Conservation (phyloP, 92 coral and sea anemone genomes). For the Galaxea fascicularis region DNA sequence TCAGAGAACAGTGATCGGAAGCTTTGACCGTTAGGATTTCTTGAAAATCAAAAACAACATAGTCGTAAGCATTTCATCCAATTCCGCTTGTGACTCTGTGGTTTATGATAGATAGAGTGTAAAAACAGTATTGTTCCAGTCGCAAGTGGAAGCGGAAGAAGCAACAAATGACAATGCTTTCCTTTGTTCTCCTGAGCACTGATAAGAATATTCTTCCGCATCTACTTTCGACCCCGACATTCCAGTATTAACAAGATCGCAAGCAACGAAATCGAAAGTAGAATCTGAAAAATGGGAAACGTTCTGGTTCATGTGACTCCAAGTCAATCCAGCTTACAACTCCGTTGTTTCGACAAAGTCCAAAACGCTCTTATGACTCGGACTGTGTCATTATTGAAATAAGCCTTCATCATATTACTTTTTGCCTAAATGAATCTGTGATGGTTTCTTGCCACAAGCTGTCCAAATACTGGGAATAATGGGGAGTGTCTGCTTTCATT, state of each 20-base stretch:
- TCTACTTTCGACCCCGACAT: constrained; percentile 36
- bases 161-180: constrained; percentile 16
- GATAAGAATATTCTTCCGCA: constrained; percentile 18
- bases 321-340: constrained; percentile 2
- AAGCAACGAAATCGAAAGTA: constrained; percentile 12
- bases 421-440: constrained; percentile 24
- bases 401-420: constrained; percentile 6
- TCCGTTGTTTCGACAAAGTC: constrained; percentile 17
- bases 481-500: background rate
- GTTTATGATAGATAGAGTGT: background rate
- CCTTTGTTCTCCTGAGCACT: constrained; percentile 24
- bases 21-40: too few relatives aligned
- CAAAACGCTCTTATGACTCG: background rate
- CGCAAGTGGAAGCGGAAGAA: background rate
- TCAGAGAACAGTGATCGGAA: too few relatives aligned
- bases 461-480: constrained; percentile 17
- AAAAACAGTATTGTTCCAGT: background rate
- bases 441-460: constrained; percentile 38
- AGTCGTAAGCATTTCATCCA: too few relatives aligned
- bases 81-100: background rate
- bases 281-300: constrained; percentile 16
- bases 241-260: constrained; percentile 24
- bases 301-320: constrained; percentile 25
- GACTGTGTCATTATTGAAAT: background rate
- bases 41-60: too few relatives aligned